Evolutionary conservation across 1,140 invertebrate species (phyloP).

Genomic region (Cherax destructor): DNA sequence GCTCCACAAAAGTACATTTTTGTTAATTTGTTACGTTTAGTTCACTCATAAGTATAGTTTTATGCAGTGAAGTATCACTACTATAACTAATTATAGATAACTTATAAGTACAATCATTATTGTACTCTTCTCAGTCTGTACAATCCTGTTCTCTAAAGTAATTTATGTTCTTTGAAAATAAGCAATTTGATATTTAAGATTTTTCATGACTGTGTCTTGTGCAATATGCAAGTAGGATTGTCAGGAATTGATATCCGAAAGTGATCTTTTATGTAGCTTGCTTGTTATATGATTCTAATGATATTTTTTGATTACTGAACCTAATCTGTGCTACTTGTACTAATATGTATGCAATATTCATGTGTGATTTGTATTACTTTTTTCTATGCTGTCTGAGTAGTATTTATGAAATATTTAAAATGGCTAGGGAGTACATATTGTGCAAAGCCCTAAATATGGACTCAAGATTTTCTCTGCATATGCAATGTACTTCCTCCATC

Average conservation of each 20-base stretch:
- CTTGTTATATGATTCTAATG: slow-evolving; percentile 33
- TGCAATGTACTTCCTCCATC: slow-evolving; percentile 59
- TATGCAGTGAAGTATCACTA: neutral
- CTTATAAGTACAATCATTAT: slow-evolving; percentile 26
- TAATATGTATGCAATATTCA: slow-evolving; percentile 53
- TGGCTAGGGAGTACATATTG: slow-evolving; percentile 42
- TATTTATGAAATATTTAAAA: slow-evolving; percentile 50
- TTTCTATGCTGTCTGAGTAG: slow-evolving; percentile 46
- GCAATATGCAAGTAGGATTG: slow-evolving; percentile 58
- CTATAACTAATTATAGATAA: neutral
- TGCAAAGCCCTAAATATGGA: slow-evolving; percentile 31
- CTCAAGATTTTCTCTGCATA: slow-evolving; percentile 40
- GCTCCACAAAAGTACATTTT: slow-evolving; percentile 21
- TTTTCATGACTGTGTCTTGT: slow-evolving; percentile 40
- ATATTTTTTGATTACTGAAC: slow-evolving; percentile 34
- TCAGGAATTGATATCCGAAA: slow-evolving; percentile 55
- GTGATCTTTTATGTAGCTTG: slow-evolving; percentile 42
- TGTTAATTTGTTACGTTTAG: neutral
- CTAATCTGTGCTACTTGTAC: slow-evolving; percentile 46
- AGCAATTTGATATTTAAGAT: slow-evolving; percentile 11
- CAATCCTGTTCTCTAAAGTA: slow-evolving; percentile 13
- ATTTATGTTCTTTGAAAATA: slow-evolving; percentile 15
- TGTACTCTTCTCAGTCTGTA: slow-evolving; percentile 17
- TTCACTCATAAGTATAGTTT: neutral
- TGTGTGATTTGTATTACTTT: slow-evolving; percentile 59